phyloP scores from a whole-genome alignment of 2,113 vertebrate species.

The Saguinus imperator region DNA sequence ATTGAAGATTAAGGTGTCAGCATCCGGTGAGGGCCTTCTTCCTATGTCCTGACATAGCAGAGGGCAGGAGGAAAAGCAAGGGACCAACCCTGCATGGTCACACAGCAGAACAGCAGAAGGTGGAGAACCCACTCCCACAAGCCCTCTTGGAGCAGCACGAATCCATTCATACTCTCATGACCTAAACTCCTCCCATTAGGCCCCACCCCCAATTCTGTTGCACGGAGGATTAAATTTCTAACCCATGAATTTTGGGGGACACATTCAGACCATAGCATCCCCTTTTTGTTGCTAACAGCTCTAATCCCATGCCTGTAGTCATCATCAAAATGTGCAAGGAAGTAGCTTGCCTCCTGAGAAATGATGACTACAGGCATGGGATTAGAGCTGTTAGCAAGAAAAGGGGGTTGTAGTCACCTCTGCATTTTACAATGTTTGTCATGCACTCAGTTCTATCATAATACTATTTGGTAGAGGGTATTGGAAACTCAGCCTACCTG shows the following conservation, averaged over 20 bases:
- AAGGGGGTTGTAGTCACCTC: not conserved
- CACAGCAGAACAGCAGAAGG: not conserved
- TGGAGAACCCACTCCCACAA: not conserved
- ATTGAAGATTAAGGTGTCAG: not conserved
- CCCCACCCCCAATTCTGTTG: not conserved
- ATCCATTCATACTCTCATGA: not conserved
- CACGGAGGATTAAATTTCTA: not conserved
- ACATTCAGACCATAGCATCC: not conserved
- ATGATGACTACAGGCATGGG: not conserved
- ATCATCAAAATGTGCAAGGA: no score
- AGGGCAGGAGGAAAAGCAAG: not conserved
- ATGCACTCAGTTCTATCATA: not conserved
- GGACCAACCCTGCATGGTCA: not conserved
- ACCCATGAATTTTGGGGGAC: not conserved
- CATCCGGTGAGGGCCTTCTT: not conserved
- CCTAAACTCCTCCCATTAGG: not conserved
- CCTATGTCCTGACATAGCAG: not conserved
- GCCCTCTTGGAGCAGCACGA: not conserved
- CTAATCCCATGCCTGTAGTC: not conserved
- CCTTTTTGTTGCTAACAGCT: not conserved
- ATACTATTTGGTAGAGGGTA: not conserved
- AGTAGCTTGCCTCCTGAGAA: no score
- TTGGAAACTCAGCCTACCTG: not conserved
- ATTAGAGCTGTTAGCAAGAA: not conserved
- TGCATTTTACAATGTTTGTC: not conserved